A percentile compares a stretch with the other conserved stretches of the same genome.
Evolutionary conservation across 2,888 invertebrate species (phyloP).

Genomic region (Hoplodrina ambigua): DNA sequence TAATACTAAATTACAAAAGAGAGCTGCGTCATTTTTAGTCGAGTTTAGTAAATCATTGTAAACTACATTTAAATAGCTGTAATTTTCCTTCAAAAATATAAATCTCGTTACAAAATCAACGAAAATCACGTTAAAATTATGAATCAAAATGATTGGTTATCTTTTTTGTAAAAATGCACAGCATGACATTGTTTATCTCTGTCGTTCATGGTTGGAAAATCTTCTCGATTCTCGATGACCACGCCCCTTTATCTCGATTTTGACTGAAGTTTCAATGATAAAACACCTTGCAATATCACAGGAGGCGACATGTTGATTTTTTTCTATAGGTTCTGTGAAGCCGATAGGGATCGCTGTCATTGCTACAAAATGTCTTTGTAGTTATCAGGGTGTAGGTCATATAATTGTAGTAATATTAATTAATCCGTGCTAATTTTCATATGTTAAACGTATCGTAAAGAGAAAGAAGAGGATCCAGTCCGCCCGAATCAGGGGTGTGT

Average conservation of each 20-base stretch:
- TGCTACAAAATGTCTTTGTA: conserved; percentile 90
- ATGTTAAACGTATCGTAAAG: conserved; percentile 81
- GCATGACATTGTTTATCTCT: conserved; percentile 55
- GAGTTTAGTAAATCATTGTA: conserved; percentile 8
- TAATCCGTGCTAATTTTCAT: conserved; percentile 86
- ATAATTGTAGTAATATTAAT: conserved; percentile 86
- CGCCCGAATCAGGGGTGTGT: conserved; percentile 90
- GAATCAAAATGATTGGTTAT: neutral
- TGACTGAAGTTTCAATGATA: conserved; percentile 82
- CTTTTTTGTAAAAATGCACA: conserved; percentile 23
- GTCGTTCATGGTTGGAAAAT: conserved; percentile 60
- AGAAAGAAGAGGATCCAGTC: conserved; percentile 87
- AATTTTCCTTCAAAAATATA: neutral
- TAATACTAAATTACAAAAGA: neutral
- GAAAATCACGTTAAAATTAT: neutral
- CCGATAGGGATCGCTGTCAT: conserved; percentile 90
- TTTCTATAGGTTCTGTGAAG: conserved; percentile 90
- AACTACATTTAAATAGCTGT: neutral
- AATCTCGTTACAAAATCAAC: neutral
- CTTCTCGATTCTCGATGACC: conserved; percentile 71
- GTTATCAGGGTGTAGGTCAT: conserved; percentile 90
- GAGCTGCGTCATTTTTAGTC: conserved; percentile 15
- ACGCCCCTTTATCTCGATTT: conserved; percentile 79
- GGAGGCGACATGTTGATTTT: conserved; percentile 90
- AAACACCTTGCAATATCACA: conserved; percentile 85